Conservation (phyloP, 2,113 vertebrate species). For the Macrotis lagotis region DNA sequence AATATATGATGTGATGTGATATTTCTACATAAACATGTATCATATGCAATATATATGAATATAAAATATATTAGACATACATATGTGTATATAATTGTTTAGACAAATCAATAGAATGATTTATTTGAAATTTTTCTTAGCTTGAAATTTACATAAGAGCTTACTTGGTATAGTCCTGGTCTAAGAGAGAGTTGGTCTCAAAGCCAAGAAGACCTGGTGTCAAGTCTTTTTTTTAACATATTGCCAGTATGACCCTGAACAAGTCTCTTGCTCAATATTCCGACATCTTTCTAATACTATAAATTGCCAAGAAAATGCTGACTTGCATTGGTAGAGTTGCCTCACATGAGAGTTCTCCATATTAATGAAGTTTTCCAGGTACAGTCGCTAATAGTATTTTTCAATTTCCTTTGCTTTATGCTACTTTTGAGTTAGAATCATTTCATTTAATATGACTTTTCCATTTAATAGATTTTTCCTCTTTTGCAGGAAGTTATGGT, state of each 20-base stretch:
- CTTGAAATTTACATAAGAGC: conserved; percentile 14
- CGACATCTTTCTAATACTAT: not conserved
- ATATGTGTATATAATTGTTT: not conserved
- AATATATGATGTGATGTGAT: not conserved
- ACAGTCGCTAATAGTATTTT: not conserved
- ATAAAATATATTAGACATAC: not conserved
- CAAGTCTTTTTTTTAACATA: not conserved
- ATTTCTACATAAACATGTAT: not conserved
- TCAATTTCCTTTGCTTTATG: conserved; percentile 41
- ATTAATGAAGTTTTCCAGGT: not conserved
- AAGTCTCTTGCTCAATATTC: not conserved
- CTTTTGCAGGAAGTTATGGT: conserved; percentile 58
- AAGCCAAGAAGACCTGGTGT: not conserved
- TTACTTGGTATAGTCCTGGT: not conserved
- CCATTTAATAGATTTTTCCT: conserved; percentile 61
- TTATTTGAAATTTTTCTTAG: conserved; percentile 46
- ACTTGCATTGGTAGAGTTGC: not conserved
- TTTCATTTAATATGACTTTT: conserved; percentile 63
- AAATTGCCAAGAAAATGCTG: not conserved
- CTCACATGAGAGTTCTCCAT: not conserved
- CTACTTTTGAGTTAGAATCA: conserved; percentile 53
- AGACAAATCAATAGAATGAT: conserved; percentile 25
- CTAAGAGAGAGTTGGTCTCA: not conserved
- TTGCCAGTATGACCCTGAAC: not conserved
- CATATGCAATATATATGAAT: not conserved